Percentiles rank a stretch among this genome's conserved stretches.
phyloP scores from a whole-genome alignment of 2,888 invertebrate genomes.

The Drosophila siamana region DNA sequence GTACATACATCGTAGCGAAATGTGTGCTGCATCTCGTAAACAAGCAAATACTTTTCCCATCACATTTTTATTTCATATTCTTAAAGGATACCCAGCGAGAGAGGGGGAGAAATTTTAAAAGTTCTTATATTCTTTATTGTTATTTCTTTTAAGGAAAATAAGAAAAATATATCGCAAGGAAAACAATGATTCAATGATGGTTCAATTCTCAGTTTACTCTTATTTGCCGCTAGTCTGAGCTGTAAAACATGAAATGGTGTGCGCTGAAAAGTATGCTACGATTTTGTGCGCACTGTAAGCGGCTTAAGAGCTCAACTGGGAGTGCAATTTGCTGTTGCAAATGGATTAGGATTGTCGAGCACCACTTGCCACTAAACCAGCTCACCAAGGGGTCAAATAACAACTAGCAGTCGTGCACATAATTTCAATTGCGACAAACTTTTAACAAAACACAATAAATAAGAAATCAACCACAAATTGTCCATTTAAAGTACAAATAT shows the following conservation, averaged over 20 bases:
- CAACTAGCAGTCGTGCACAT: conserved; percentile 17
- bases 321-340: conserved; percentile 62
- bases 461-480: conserved; percentile 4
- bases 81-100: neutral
- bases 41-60: conserved; percentile 9
- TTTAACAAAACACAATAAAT: conserved; percentile 8
- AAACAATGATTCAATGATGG: conserved; percentile 22
- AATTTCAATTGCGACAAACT: conserved; percentile 27
- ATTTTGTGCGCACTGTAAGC: conserved; percentile 46
- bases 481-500: neutral
- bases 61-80: conserved; percentile 38
- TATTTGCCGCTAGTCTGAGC: conserved; percentile 12
- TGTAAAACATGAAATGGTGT: conserved; percentile 31
- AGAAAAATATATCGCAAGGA: neutral
- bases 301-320: conserved; percentile 56
- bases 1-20: conserved; percentile 7
- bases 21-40: conserved; percentile 4
- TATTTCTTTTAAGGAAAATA: neutral
- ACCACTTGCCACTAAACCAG: conserved; percentile 36
- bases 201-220: conserved; percentile 15
- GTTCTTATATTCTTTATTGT: conserved; percentile 15
- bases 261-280: conserved; percentile 50
- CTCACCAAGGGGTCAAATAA: conserved; percentile 17
- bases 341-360: conserved; percentile 36
- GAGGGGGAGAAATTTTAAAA: conserved; percentile 8